Evolutionary conservation across 2,113 vertebrate species (phyloP).

Genomic region (Campylorhamphus procurvoides): DNA sequence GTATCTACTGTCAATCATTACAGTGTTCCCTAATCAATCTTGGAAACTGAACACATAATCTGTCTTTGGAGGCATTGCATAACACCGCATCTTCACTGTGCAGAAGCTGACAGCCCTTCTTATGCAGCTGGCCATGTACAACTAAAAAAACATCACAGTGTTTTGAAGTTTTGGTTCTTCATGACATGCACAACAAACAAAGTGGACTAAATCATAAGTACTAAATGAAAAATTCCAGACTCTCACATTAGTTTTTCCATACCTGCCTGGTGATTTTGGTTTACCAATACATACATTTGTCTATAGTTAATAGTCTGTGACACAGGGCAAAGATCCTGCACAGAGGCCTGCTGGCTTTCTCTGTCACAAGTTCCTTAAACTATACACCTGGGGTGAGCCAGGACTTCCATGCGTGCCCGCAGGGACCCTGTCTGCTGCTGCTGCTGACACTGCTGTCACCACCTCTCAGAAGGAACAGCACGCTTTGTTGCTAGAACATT

Average conservation of each 20-base stretch:
- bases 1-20: background rate
- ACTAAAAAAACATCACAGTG: background rate
- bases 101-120: background rate
- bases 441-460: background rate
- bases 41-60: background rate
- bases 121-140: background rate
- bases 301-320: background rate
- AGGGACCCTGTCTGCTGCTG: background rate
- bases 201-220: accelerated
- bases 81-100: too few species aligned
- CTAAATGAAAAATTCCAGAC: background rate
- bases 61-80: background rate
- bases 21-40: background rate
- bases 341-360: background rate
- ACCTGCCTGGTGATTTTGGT: background rate
- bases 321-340: background rate
- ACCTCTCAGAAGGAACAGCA: background rate
- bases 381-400: background rate
- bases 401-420: accelerated
- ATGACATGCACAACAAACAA: accelerated
- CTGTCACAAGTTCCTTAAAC: background rate
- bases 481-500: conserved; percentile 10
- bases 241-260: background rate
- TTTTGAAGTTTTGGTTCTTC: background rate
- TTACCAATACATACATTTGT: background rate